Base-by-base conservation (phyloP, 2,797 vertebrate genomes). In the Taenioides sp. region DNA sequence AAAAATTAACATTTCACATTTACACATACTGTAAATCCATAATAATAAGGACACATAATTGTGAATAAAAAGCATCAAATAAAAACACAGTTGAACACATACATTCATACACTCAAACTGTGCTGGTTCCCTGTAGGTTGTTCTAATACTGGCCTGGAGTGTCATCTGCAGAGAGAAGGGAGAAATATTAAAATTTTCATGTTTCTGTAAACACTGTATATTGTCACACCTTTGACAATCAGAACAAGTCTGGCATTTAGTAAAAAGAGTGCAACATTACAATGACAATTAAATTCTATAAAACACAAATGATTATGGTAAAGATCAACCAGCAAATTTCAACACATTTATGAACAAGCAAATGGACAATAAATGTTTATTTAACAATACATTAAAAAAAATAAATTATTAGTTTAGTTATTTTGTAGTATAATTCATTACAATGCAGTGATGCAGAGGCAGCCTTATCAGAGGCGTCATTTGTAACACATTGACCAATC, bases 121-220 rank as follows among this genome's bases (percentile, higher is more conserved):
- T 82, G 81, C 70, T 75, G 72, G 80, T 78, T 82, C 71, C 80
- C 63, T 80, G 75, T 68, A 49, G 66, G 20, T 73, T 72, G 70
- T 71, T 75, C 75, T 80, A 87, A 87, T 81, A 86, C 91, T 88
- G 90, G 89, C 83, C 88, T 73, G 90, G 87, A 91, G 66, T 60
- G 92, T 94, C 92, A 94, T 92, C 95, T 96, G 94, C 62, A 58
- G 79, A 89, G 77, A 90, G 47, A 34, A 34, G 10, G 25, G 10
- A 92, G 77, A 74, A 25, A 59, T n/a, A 37, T 34, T 59, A 55
- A n/a, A 22, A 55, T 55, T 55, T 55, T 55, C n/a, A 54, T 23
- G n/a, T n/a, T 22, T 55, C 54, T 23, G 22, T 55, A 22, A 54
- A 54, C 5, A 54, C 17, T 50, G 47, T 17, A 50, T 5, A 50